Evolutionary conservation across 2,113 vertebrate genomes (phyloP).

Genomic region (Sebastes fasciatus): DNA sequence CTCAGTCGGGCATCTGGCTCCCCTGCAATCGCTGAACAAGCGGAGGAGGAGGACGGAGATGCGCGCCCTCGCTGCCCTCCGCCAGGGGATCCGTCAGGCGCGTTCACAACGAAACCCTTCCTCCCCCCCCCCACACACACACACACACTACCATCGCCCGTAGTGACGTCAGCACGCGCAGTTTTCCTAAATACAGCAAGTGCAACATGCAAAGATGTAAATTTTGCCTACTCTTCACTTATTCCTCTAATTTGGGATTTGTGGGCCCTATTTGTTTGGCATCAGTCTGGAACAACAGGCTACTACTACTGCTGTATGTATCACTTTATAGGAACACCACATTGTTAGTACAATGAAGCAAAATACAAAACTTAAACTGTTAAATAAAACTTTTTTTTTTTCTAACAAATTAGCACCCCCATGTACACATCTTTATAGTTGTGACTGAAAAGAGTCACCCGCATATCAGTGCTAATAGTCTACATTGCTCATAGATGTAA

Average conservation of each 20-base stretch:
- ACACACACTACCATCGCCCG: constrained; percentile 16
- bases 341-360: not conserved
- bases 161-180: constrained; percentile 81
- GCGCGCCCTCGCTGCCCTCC: constrained; percentile 78
- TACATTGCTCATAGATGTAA: no score
- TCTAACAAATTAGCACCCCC: no score
- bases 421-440: not conserved
- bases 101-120: constrained; percentile 65
- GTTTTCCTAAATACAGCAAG: constrained; percentile 66
- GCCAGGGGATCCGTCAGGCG: constrained; percentile 79
- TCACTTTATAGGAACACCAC: not conserved
- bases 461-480: not conserved
- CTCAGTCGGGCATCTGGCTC: constrained; percentile 84
- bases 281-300: not conserved
- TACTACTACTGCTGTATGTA: not conserved
- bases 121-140: constrained; percentile 18
- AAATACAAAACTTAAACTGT: not conserved
- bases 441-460: not conserved
- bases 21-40: constrained; percentile 83
- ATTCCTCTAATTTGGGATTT: not conserved
- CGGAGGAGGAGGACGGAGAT: constrained; percentile 76
- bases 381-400: no score
- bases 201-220: constrained; percentile 5
- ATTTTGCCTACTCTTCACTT: not conserved
- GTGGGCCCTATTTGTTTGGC: not conserved